These are phyloP conservation scores for Microhierax caerulescens DNA, from an alignment of 2,797 vertebrate species.

Conservation along the genomic window DNA sequence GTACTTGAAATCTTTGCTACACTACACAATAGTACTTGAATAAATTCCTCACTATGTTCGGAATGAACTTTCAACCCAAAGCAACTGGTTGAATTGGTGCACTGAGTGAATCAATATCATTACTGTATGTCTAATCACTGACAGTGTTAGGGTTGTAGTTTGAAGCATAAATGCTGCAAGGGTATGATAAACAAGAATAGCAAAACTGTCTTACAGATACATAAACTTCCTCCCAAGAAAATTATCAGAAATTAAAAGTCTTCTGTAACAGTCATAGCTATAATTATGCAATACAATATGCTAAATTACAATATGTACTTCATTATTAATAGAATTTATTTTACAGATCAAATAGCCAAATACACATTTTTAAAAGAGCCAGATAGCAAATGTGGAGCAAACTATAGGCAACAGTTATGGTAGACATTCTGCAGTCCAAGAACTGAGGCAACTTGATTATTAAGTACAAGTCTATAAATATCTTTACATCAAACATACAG, in stretches of 20 bases:
- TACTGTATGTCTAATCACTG: background rate
- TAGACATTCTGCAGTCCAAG: constrained; percentile 57
- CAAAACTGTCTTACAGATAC: constrained; percentile 37
- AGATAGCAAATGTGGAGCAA: constrained; percentile 59
- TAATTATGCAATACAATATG: constrained; percentile 50
- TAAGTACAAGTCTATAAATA: constrained; percentile 64
- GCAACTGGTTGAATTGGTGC: background rate
- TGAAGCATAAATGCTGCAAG: background rate
- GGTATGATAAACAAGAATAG: background rate
- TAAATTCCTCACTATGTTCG: background rate
- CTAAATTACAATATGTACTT: constrained; percentile 48
- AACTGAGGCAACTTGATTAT: constrained; percentile 59
- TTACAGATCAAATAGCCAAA: constrained; percentile 65
- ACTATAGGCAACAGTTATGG: constrained; percentile 60
- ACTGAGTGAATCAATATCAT: background rate
- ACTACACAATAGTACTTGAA: background rate
- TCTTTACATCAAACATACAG: constrained; percentile 67
- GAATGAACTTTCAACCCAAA: background rate
- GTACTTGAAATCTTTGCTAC: background rate
- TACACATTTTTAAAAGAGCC: constrained; percentile 46
- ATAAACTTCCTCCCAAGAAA: background rate
- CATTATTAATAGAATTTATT: constrained; percentile 61
- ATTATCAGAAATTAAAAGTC: background rate
- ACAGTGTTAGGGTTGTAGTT: background rate
- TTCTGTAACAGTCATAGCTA: constrained; percentile 18